phyloP scores from a whole-genome alignment of 2,113 vertebrate genomes.

The Pyrgilauda ruficollis region DNA sequence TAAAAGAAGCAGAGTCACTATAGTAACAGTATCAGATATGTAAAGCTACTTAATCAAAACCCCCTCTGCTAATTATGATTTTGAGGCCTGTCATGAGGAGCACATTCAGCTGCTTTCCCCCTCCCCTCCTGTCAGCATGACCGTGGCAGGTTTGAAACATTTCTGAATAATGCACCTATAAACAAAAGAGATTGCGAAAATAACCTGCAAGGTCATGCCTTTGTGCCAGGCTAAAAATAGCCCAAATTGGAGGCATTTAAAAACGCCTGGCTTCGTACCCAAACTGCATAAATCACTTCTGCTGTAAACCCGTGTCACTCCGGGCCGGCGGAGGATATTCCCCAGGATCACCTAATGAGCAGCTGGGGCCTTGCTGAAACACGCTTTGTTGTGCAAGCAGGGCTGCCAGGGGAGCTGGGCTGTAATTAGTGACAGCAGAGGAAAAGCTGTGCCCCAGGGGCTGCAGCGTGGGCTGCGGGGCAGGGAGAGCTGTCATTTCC shows the following conservation, averaged over 20 bases:
- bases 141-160: accelerated
- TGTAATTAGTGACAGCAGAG: background rate
- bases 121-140: accelerated
- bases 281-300: accelerated
- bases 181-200: background rate
- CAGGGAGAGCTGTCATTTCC: background rate
- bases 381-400: accelerated
- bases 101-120: background rate
- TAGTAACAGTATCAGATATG: background rate
- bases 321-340: accelerated
- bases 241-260: background rate
- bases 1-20: background rate
- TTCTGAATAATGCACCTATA: background rate
- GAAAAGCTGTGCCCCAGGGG: background rate
- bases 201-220: background rate
- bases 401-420: background rate
- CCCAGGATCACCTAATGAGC: accelerated
- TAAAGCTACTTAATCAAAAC: background rate
- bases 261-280: accelerated
- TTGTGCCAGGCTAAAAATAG: background rate
- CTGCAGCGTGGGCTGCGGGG: background rate
- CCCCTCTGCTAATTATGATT: background rate
- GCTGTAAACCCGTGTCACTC: accelerated
- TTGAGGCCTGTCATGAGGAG: background rate
- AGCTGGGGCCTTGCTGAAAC: accelerated